Percentiles rank a stretch among this genome's conserved stretches.
phyloP scores from a whole-genome alignment of 2,113 vertebrate species.

The Paracanthobrama guichenoti region DNA sequence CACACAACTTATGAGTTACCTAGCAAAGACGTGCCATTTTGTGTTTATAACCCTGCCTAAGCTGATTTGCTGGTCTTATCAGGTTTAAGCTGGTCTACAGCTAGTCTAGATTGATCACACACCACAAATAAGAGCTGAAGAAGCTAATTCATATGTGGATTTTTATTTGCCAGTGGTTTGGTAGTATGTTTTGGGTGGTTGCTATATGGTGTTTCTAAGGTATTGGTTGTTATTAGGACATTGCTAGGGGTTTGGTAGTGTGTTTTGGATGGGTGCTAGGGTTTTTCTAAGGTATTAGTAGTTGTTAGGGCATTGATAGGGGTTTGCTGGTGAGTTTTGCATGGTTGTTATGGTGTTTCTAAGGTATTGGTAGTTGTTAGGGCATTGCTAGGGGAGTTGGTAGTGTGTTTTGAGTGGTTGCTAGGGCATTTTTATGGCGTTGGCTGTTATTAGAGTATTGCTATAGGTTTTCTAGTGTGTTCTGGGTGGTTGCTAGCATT shows the following conservation, averaged over 20 bases:
- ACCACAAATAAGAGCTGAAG: not conserved
- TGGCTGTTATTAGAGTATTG: not conserved
- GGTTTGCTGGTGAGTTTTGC: not conserved
- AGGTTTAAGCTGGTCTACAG: not conserved
- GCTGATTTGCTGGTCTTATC: not conserved
- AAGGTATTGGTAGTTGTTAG: no score
- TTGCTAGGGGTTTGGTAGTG: no score
- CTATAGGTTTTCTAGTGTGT: not conserved
- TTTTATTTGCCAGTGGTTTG: not conserved
- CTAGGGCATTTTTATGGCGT: not conserved
- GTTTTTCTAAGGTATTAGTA: no score
- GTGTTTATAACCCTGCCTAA: not conserved
- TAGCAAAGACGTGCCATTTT: not conserved
- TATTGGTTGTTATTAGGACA: no score
- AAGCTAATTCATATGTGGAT: not conserved
- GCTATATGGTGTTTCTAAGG: no score
- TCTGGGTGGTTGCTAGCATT: not conserved
- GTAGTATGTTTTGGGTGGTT: no score
- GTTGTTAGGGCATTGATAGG: no score
- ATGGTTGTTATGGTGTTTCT: no score
- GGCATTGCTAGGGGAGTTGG: not conserved
- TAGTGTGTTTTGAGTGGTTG: not conserved
- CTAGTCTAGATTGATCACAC: not conserved
- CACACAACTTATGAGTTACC: constrained; percentile 13
- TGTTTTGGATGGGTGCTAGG: no score